These are phyloP conservation scores for Garrulus glandarius DNA, from an alignment of 2,797 vertebrate species.

Conservation along the genomic window DNA sequence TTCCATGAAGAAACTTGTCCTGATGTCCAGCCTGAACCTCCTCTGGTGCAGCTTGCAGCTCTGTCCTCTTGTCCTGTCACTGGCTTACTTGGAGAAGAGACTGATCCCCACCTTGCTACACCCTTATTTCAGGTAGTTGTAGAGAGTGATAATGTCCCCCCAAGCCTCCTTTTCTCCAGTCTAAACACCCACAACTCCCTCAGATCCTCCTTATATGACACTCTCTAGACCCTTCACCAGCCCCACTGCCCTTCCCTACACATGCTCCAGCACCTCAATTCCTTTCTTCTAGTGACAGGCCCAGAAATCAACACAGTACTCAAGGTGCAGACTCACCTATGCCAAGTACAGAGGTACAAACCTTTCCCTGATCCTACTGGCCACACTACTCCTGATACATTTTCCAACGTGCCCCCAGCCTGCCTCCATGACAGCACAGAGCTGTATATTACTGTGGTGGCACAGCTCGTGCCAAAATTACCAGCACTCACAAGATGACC, in stretches of 20 bases:
- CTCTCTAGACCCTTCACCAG: neutral
- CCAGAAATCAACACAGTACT: neutral
- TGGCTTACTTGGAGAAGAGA: neutral
- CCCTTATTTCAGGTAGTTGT: neutral
- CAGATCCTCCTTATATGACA: neutral
- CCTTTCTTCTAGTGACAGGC: neutral
- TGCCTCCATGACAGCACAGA: neutral
- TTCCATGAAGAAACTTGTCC: neutral
- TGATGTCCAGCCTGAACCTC: neutral
- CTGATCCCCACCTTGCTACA: accelerated
- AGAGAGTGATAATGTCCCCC: neutral
- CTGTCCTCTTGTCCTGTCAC: neutral
- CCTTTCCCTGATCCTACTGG: neutral
- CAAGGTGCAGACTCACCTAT: neutral
- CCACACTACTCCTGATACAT: neutral
- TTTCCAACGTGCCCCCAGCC: neutral
- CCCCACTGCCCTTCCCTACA: neutral
- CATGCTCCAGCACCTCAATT: neutral
- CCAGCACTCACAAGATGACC: neutral
- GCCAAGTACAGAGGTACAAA: neutral
- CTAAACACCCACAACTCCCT: neutral
- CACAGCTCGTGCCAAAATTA: neutral
- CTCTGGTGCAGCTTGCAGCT: neutral
- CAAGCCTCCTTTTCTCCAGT: neutral
- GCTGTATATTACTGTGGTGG: neutral